Base-by-base conservation (phyloP, 2,113 vertebrate genomes). In the Turnix velox region DNA sequence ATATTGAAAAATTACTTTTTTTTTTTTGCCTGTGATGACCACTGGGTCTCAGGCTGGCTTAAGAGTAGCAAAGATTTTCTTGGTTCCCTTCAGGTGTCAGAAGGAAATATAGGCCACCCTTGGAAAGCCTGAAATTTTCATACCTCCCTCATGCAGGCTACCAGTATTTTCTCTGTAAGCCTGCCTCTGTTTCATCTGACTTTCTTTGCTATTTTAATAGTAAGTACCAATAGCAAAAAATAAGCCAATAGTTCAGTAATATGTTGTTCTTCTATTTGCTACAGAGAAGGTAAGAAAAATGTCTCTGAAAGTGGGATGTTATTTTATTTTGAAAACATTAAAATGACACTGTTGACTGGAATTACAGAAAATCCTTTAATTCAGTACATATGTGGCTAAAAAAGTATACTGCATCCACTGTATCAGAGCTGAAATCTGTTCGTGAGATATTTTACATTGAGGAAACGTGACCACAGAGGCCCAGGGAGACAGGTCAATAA, bases 181-280 rank as follows among this genome's bases (percentile, higher is more conserved):
- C 39, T 68, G 27, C 14, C 31, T 85, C 49, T 19, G 18, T 45
- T 85, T 42, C 51, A 30, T 31, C 54, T 88, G 61, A 4, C 16
- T 78, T 85, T 68, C 25, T 40, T 8, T 10, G 61, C 37, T 35
- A 30, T 45, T 46, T 57, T 58, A 63, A 63, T 13, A 58, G 24
- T 5, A 25, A 52, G 28, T 30, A 82, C 10, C 7, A 72, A 37
- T 51, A 69, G 27, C 13, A 67, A 49, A 17, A 39, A 46, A 37
- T 46, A 54, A 6, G 4, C 0, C 0, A 22, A 23, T 46, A 37
- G 7, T 62, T 43, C 52, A 27, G 7, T 57, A 51, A 69, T 27
- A 42, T 5, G 6, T 43, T 43, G 6, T 59, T 81, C 79, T 65
- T 59, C 28, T 5, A 15, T 73, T 83, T 71, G 18, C 51, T 62